A percentile compares a stretch with the other conserved stretches of the same genome.
phyloP scores from a whole-genome alignment of 2,113 vertebrate species.

The Acinonyx jubatus region DNA sequence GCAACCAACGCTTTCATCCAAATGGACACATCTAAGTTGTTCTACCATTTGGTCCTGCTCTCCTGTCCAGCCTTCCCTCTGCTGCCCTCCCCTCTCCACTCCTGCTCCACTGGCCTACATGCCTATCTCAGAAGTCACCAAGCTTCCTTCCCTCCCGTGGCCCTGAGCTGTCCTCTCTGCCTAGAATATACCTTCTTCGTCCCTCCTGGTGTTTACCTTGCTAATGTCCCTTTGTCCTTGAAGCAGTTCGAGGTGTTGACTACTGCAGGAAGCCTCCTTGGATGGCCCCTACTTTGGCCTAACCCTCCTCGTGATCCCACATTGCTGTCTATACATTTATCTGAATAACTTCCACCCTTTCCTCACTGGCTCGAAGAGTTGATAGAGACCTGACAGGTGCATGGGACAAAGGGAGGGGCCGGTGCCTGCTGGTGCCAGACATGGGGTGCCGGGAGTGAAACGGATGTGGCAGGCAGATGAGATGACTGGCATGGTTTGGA shows the following conservation, averaged over 20 bases:
- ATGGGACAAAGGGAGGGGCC: not conserved
- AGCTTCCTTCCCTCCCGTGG: not conserved
- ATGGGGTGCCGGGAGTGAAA: not conserved
- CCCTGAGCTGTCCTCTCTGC: not conserved
- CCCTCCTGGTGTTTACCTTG: not conserved
- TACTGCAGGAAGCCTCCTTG: not conserved
- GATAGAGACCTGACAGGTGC: not conserved
- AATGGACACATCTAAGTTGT: accelerated
- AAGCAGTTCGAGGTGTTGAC: not conserved
- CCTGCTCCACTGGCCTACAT: not conserved
- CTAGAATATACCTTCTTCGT: not conserved
- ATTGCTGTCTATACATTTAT: not conserved
- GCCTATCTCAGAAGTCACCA: not conserved
- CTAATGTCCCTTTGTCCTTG: not conserved
- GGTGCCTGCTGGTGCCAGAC: not conserved
- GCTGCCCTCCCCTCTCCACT: not conserved
- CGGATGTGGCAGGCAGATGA: not conserved
- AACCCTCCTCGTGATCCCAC: not conserved
- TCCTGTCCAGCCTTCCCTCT: not conserved
- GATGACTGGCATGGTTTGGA: not conserved
- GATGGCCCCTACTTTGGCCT: not conserved
- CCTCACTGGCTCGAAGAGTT: not conserved
- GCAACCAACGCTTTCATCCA: not conserved
- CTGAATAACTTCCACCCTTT: not conserved
- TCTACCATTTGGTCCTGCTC: not conserved